phyloP scores from a whole-genome alignment of 2,888 invertebrate genomes.

The Melinaea marsaeus region DNA sequence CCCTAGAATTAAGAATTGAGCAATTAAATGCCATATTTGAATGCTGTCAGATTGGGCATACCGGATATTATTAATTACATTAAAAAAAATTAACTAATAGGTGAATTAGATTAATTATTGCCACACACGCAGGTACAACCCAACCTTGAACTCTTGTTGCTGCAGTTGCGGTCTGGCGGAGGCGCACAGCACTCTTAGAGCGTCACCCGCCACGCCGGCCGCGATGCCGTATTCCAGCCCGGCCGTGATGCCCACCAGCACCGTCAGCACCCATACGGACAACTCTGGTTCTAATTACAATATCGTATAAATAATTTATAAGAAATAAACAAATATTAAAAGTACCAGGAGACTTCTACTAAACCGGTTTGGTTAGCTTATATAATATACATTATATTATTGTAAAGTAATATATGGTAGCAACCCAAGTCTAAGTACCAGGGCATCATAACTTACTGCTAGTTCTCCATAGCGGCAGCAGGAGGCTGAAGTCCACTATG shows the following conservation, averaged over 20 bases:
- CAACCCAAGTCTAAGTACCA: not conserved
- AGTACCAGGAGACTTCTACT: not conserved
- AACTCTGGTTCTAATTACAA: constrained; percentile 50
- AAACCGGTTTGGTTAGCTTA: too few species aligned
- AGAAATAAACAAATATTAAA: not conserved
- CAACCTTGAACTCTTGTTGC: constrained; percentile 46
- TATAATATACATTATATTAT: too few species aligned
- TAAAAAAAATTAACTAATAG: constrained; percentile 5
- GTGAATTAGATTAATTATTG: not conserved
- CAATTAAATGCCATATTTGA: too few species aligned
- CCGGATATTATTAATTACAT: not conserved
- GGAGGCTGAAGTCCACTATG: constrained; percentile 85
- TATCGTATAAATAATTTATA: not conserved
- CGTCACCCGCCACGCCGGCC: constrained; percentile 84
- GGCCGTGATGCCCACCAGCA: constrained; percentile 82
- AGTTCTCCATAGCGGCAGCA: constrained; percentile 85
- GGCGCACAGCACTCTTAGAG: constrained; percentile 83
- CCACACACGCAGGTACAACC: not conserved
- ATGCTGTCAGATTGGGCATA: too few species aligned
- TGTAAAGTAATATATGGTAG: too few species aligned
- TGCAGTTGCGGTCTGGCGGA: constrained; percentile 80
- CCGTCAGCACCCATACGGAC: constrained; percentile 78
- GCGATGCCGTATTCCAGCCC: constrained; percentile 91
- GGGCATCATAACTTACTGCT: constrained; percentile 80
- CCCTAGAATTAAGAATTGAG: too few species aligned